Conservation (phyloP, 2,888 invertebrate species). For the Plebejus argus region DNA sequence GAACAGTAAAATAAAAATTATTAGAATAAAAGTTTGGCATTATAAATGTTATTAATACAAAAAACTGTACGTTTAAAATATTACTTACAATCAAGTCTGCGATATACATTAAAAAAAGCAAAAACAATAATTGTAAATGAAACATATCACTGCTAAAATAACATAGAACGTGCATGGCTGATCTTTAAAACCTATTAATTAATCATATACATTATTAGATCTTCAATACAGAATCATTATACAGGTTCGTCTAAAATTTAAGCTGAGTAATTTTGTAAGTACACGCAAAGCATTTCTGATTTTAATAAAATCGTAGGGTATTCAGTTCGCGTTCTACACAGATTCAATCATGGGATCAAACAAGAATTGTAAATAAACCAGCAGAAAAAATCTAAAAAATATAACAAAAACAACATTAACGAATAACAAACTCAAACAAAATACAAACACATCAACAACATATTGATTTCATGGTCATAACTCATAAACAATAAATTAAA, state of each 20-base stretch:
- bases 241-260: background rate
- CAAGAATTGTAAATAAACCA: background rate
- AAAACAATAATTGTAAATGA: background rate
- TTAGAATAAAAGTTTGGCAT: background rate
- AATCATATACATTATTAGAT: background rate
- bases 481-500: too few species aligned
- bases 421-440: too few species aligned
- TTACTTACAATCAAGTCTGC: background rate
- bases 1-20: constrained; percentile 12
- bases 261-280: background rate
- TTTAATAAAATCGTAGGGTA: too few species aligned
- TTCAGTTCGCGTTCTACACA: too few species aligned
- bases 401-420: background rate
- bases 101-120: background rate
- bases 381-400: background rate
- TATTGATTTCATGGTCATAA: too few species aligned
- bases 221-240: background rate
- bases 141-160: background rate
- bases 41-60: background rate
- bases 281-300: too few species aligned
- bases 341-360: too few species aligned
- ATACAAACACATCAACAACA: too few species aligned
- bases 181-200: background rate
- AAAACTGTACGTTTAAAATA: background rate
- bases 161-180: background rate